phyloP scores from a whole-genome alignment of 2,888 invertebrate genomes.

The Lysandra coridon region DNA sequence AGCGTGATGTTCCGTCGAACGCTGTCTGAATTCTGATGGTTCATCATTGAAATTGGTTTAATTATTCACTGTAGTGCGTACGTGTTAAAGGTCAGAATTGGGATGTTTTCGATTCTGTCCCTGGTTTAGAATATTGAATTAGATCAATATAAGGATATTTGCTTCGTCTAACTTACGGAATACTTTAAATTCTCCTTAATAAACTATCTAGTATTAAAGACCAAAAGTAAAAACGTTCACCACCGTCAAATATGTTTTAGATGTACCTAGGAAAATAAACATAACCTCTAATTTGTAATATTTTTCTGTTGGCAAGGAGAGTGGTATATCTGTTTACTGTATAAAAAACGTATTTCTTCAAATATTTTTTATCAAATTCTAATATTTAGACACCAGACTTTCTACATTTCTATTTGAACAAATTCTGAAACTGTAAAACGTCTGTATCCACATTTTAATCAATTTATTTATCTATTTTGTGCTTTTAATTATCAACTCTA shows the following conservation, averaged over 20 bases:
- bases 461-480: background rate
- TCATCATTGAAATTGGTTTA: slow-evolving; percentile 2
- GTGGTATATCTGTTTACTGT: no score
- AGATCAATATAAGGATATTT: background rate
- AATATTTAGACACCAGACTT: no score
- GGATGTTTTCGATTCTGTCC: background rate
- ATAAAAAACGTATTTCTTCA: no score
- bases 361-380: no score
- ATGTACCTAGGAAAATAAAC: no score
- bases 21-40: background rate
- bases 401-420: background rate
- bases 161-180: background rate
- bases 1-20: background rate
- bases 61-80: background rate
- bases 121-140: background rate
- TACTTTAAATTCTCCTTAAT: no score
- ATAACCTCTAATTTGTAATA: no score
- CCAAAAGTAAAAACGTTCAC: no score
- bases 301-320: no score
- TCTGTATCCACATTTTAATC: background rate
- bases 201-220: no score
- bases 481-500: background rate
- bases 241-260: no score
- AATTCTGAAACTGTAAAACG: background rate
- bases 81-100: background rate